phyloP scores from a whole-genome alignment of 2,797 vertebrate genomes.

The Falco columbarius region DNA sequence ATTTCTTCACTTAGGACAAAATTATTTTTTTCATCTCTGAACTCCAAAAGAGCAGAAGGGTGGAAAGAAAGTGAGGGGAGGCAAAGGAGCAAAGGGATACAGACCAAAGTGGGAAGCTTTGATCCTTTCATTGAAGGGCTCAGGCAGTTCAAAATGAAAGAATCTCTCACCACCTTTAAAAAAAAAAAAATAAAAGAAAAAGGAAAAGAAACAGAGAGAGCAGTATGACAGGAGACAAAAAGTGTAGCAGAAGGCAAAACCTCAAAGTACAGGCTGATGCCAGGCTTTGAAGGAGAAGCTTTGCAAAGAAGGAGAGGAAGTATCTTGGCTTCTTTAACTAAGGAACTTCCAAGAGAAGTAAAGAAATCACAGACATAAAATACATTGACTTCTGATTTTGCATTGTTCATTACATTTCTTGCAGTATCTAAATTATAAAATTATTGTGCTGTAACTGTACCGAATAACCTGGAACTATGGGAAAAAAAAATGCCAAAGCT shows the following conservation, averaged over 20 bases:
- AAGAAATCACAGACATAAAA: not conserved
- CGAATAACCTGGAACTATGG: not conserved
- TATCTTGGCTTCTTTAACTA: not conserved
- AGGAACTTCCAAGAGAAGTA: not conserved
- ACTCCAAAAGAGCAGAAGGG: not conserved
- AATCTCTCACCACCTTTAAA: constrained; percentile 23
- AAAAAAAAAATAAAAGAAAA: not conserved
- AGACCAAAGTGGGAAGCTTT: constrained; percentile 25
- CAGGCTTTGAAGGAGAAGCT: not conserved
- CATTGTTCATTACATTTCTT: not conserved
- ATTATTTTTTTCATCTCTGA: not conserved
- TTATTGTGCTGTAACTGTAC: not conserved
- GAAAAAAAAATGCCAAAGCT: not conserved
- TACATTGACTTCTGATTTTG: not conserved
- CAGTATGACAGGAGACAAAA: constrained; percentile 18
- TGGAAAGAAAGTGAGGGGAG: not conserved
- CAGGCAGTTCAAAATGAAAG: constrained; percentile 31
- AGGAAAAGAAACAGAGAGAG: not conserved
- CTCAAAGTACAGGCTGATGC: not conserved
- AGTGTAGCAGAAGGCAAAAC: not conserved
- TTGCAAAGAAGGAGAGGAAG: not conserved
- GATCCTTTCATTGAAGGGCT: not conserved
- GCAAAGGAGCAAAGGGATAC: not conserved
- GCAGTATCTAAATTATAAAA: not conserved
- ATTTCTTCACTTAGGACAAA: not conserved